A percentile compares a stretch with the other conserved stretches of the same genome.
These are phyloP conservation scores for Enteromius unitaeniatus DNA, from an alignment of 2,797 vertebrate genomes.

Conservation along the genomic window DNA sequence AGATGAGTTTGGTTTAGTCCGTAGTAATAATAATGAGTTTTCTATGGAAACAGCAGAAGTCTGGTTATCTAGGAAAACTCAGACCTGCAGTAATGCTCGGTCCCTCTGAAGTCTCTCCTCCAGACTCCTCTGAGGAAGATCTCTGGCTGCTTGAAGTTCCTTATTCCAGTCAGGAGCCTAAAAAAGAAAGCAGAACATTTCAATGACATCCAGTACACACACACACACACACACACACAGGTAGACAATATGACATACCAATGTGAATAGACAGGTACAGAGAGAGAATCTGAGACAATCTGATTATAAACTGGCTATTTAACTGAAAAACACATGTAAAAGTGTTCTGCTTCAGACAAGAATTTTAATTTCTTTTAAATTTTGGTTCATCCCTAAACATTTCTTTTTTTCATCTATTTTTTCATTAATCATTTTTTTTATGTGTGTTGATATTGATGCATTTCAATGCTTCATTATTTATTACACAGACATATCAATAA, in stretches of 20 bases:
- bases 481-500: background rate
- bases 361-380: no score
- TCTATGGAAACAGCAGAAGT: background rate
- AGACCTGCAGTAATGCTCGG: conserved; percentile 78
- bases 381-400: background rate
- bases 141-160: conserved; percentile 80
- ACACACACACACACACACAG: background rate
- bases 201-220: background rate
- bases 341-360: no score
- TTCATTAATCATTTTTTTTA: background rate
- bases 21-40: background rate
- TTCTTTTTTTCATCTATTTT: background rate
- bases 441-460: background rate
- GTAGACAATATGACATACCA: background rate
- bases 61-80: background rate
- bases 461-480: background rate
- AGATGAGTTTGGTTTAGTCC: background rate
- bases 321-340: no score
- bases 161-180: conserved; percentile 85
- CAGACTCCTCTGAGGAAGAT: conserved; percentile 74
- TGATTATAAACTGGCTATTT: no score
- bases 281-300: background rate
- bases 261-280: background rate
- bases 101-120: conserved; percentile 81
- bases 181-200: conserved; percentile 8